Base-by-base conservation (phyloP, 2,113 vertebrate species). In the Cyanoramphus novaezelandiae region DNA sequence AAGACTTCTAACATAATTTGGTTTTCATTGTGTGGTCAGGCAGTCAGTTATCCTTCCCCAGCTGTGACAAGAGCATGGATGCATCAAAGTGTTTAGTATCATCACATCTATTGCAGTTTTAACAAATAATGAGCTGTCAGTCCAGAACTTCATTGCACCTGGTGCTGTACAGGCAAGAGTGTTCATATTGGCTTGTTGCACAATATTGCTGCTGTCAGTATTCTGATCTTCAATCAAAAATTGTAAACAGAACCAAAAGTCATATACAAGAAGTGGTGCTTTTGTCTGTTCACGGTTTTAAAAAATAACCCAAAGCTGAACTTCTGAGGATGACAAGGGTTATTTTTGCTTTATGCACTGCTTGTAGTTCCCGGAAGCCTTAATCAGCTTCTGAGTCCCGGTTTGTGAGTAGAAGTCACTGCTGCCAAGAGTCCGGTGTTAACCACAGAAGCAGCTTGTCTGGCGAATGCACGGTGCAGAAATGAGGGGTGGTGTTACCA, bases 211-310 rank as follows among this genome's bases (percentile, higher is more conserved):
- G 52, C 77, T 80, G 52, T 53, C 74, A 33, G 3, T 52, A 16
- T 29, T 47, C 69, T 35, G 17, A 19, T 77, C 64, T 43, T 33
- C 64, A 7, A 2, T 55, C 59, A 72, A 46, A 86, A 52, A 10
- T 37, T 37, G 37, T 46, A 39, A 84, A 23, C 59, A 47, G 57
- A 52, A 37, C 12, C 1, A 0, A 14, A 49, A 71, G 33, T 10
- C 3, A 72, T 6, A 0, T 7, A 1, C 12, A 1, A 62, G 35
- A 53, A 52, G 33, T 7, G 25, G 33, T 60, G 11, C 27, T 52
- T 50, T 41, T 60, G 72, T 33, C 78, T 49, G 9, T 27, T 62
- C 19, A 8, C 1, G 0, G 24, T 23, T 69, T 88, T 19, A 65
- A 41, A 44, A 87, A 63, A 9, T 1, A 28, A 17, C 19, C 35